Conservation (phyloP, 2,113 vertebrate species). For the Pycnonotus jocosus region DNA sequence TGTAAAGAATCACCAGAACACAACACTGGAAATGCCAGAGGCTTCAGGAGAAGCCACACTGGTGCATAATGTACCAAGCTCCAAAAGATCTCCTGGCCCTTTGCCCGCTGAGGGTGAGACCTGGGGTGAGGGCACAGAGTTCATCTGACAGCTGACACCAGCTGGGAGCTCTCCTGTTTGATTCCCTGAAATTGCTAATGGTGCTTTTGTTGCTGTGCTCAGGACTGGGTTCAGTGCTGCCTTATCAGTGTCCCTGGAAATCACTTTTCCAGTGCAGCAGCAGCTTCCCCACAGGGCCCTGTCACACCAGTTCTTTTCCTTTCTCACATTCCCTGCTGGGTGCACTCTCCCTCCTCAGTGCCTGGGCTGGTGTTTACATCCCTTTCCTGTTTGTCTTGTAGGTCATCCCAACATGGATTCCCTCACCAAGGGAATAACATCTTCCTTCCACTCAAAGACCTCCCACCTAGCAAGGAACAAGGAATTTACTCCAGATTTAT, state of each 20-base stretch:
- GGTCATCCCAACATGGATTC: constrained; percentile 74
- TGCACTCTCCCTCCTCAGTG: background rate
- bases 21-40: background rate
- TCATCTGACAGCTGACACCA: background rate
- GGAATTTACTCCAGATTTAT: background rate
- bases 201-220: background rate
- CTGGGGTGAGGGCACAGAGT: background rate
- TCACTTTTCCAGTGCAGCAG: background rate
- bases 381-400: constrained; percentile 32
- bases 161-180: background rate
- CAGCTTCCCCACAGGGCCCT: background rate
- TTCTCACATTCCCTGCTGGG: background rate
- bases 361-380: background rate
- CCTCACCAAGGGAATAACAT: constrained; percentile 50
- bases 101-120: background rate
- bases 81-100: background rate
- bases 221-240: background rate
- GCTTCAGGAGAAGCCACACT: background rate
- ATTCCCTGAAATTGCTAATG: background rate
- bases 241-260: background rate
- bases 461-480: background rate
- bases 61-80: background rate
- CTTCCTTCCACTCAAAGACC: constrained; percentile 76
- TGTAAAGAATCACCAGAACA: background rate
- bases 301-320: background rate